Base-by-base conservation (phyloP, 2,797 vertebrate genomes). In the Notamacropus eugenii region DNA sequence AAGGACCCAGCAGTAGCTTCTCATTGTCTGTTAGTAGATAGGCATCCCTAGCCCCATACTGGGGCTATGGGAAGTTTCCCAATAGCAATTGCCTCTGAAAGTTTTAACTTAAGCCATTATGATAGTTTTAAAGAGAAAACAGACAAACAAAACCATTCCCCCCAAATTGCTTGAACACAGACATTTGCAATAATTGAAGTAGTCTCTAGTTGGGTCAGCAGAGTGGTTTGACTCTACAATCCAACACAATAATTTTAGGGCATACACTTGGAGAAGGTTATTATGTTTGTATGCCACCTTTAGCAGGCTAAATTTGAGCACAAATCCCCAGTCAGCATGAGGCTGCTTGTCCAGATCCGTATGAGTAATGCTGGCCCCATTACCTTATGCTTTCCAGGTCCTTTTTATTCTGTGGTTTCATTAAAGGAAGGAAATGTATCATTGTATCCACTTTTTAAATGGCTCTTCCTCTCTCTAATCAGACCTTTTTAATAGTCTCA, bases 401-500 rank as follows among this genome's bases (percentile, higher is more conserved):
- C 74, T 50, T 82, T 46, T 82, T 50, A 87, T 87, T 82, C 67
- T 46, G 74, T 46, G 74, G 40, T 50, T 87, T 87, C 46, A 46
- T 82, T 82, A 87, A 87, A 87, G 40, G 74, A 87, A 87, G 1
- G n/a, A 93, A 55, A 57, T 46, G 5, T 50, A 0, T 54, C 62
- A 74, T 31, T 56, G 13, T 22, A 90, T 12, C n/a, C 5, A 90
- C 22, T 92, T 96, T 62, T 54, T 93, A 91, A 95, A 52, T 27
- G 2, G 34, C 87, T 46, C 95, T 52, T 91, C 0, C 40, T 93
- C 55, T 9, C 5, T 74, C 82, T n/a, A 67, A 90, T 50, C 58
- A 96, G 27, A 82, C 34, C 34, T 29, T 24, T 93, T 94, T 94
- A 95, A 92, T 24, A 96, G 59, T 50, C 57, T 62, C 27, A 92